Conservation (phyloP, 2,797 vertebrate species). For the Meda fulgida region DNA sequence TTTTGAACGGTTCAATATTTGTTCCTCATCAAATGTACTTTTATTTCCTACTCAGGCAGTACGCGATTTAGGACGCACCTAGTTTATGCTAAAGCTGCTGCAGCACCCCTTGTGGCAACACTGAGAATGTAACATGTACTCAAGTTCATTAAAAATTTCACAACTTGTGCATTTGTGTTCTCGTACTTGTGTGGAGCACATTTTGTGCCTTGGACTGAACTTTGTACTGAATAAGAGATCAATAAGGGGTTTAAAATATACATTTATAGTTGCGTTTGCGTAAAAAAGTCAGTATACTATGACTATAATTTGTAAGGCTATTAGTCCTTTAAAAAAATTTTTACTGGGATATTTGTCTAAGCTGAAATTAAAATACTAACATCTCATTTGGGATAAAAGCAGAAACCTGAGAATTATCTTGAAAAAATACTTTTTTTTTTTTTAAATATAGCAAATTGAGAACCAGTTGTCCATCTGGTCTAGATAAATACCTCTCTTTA, state of each 20-base stretch:
- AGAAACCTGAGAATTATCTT: conserved; percentile 59
- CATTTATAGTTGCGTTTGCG: neutral
- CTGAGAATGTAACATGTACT: neutral
- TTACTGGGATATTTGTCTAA: neutral
- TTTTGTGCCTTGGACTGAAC: conserved; percentile 5
- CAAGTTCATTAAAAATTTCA: neutral
- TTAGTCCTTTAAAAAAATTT: neutral
- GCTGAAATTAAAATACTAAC: conserved; percentile 30
- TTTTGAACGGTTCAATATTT: neutral
- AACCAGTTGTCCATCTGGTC: conserved; percentile 61
- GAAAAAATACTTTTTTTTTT: conserved; percentile 33
- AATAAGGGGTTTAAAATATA: neutral
- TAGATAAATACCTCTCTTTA: conserved; percentile 50
- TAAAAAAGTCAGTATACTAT: neutral
- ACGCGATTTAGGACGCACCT: neutral
- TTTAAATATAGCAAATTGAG: conserved; percentile 57
- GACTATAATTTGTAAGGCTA: conserved; percentile 12
- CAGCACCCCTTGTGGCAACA: neutral
- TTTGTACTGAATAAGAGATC: neutral
- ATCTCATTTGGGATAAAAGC: conserved; percentile 25
- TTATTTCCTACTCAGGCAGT: too few species aligned
- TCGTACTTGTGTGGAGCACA: neutral
- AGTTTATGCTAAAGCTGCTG: neutral
- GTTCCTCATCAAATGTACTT: neutral
- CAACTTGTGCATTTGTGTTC: neutral